Percentiles rank a stretch among this genome's conserved stretches.
Evolutionary conservation across 2,113 vertebrate genomes (phyloP).

Genomic region (Tonatia bakeri): DNA sequence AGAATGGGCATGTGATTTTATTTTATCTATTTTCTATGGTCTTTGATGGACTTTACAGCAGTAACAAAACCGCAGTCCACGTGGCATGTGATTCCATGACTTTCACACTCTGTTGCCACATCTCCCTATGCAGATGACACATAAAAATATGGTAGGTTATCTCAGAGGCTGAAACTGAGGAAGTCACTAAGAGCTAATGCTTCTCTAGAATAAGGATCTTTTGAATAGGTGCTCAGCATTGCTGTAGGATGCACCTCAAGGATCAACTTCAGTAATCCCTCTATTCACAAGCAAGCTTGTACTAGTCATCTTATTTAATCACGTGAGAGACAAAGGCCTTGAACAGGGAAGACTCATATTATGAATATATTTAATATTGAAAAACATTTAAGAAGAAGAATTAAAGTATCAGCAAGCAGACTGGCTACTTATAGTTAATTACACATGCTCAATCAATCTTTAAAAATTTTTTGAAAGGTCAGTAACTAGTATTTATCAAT

Average conservation of each 20-base stretch:
- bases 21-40: conserved; percentile 74
- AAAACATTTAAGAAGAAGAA: background rate
- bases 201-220: background rate
- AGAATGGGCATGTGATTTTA: conserved; percentile 51
- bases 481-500: background rate
- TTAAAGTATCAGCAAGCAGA: background rate
- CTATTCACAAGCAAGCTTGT: background rate
- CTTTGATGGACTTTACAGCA: conserved; percentile 68
- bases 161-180: background rate
- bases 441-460: background rate
- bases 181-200: background rate
- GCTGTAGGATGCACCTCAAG: background rate
- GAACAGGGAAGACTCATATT: background rate
- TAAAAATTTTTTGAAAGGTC: background rate
- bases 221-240: background rate
- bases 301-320: background rate
- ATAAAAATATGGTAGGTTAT: conserved; percentile 45
- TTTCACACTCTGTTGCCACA: conserved; percentile 68
- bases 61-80: conserved; percentile 34
- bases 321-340: background rate
- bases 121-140: conserved; percentile 40
- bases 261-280: background rate
- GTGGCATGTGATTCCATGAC: conserved; percentile 38
- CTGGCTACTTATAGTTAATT: background rate
- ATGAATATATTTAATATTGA: background rate